Evolutionary conservation across 2,888 invertebrate genomes (phyloP), one percentile per base, ranked within the genome.

Genomic region (Diarsia mendica): DNA sequence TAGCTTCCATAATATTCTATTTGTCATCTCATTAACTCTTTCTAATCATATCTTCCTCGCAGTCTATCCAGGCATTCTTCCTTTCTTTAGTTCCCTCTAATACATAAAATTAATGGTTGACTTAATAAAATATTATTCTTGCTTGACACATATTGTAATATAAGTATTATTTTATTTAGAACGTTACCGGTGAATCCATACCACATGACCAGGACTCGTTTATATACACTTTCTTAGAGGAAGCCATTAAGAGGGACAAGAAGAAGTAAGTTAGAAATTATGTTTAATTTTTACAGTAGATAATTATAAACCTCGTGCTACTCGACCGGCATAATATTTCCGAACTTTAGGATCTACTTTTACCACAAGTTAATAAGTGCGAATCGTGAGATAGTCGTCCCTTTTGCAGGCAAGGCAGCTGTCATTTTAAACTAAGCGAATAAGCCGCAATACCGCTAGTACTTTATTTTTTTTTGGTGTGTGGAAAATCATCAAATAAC

Each of bases 241-340:
- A 96, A 84, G 95, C 95, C 18, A 92, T 96, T 23, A 96, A 95
- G 82, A 91, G 90, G 58, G 95, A 96, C 74, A 96, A 95, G 85
- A 95, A 92, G 80, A 95, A 93, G 96, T 96, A 75, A 92, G 93
- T 89, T 51, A 15, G 2, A 4, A 6, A 20, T 20, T 2, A n/a
- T 39, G 39, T 8, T 2, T 49, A 1, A 1, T 11, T 44, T 66
- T 28, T 48, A 10, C 11, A 10, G 3, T 9, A 5, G 15, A 23
- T 67, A 2, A 6, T 48, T 67, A 3, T 53, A 44, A 13, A 23
- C 18, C 8, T 23, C 3, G 2, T 64, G 23, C 48, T 15, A 55
- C 33, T 48, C n/a, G n/a, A n/a, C 9, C 15, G 18, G 13, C 23
- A 9, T 44, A 28, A 3, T 46, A n/a, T 20, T 53, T 20, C 11